Conservation (phyloP, 2,888 invertebrate genomes). For the Dilophus febrilis region DNA sequence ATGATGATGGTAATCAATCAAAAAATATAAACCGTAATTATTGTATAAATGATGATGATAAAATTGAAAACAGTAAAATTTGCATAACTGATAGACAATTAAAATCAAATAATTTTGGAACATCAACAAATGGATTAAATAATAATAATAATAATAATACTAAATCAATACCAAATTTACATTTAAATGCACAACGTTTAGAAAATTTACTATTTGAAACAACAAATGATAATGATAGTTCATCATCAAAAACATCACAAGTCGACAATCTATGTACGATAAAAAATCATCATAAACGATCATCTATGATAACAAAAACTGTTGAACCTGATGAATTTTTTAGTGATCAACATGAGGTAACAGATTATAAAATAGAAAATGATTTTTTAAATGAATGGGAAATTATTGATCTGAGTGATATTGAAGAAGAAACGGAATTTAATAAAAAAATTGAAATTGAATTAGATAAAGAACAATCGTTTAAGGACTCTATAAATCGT, state of each 20-base stretch:
- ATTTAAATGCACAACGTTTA: background rate
- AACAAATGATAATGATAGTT: no score
- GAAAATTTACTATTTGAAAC: background rate
- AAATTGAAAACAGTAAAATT: background rate
- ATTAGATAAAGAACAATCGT: background rate
- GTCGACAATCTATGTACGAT: no score
- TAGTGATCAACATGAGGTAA: conserved; percentile 27
- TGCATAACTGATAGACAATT: background rate
- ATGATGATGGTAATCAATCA: no score
- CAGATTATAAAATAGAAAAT: conserved; percentile 24
- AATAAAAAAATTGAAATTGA: background rate
- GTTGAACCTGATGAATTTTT: conserved; percentile 28
- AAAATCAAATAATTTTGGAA: no score
- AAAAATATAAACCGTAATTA: background rate
- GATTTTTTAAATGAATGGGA: conserved; percentile 26
- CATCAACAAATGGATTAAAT: no score
- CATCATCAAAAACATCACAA: no score
- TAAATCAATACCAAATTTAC: background rate
- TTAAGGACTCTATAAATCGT: no score
- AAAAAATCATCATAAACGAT: no score
- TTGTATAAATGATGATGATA: background rate
- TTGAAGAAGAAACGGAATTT: background rate
- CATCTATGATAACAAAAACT: no score
- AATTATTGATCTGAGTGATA: conserved; percentile 17
- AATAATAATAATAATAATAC: no score